Evolutionary conservation across 2,113 vertebrate species (phyloP), one percentile per base, ranked within the genome.

Genomic region (Hyperopisus bebe): DNA sequence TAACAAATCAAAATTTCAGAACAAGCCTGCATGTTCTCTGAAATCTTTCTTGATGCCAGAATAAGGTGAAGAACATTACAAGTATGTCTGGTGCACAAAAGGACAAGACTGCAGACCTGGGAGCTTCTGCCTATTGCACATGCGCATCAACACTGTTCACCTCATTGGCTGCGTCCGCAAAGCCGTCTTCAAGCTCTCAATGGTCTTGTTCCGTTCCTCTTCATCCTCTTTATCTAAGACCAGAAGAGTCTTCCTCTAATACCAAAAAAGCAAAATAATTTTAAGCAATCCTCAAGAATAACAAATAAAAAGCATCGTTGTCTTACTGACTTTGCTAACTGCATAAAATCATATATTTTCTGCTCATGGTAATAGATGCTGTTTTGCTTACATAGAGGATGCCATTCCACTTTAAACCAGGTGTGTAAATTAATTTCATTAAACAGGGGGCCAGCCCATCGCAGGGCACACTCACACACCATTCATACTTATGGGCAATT

Each of bases 101-200:
- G 24, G 24, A 27, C 24, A 62, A n/a, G 24, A 58, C 1, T 24
- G 19, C 21, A 58, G 55, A n/a, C 58, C 8, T 3, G 58, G 24
- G 58, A 66, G 58, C 24, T n/a, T 66, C 58, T 66, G 9, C 58
- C 24, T 66, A 11, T 0, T 66, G n/a, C 24, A 27, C n/a, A n/a
- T 1, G 62, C 1, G 8, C n/a, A 66, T 27, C 11, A 66, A 39
- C 27, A 50, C 17, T 8, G n/a, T 62, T 27, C 89, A 97, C 98
- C 98, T 99, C 98, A 99, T 99, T 3, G 98, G 98, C 92, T 99
- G 99, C 0, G 98, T 99, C 94, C 98, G 94, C 90, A 99, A 96
- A 89, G 98, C 98, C 0, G 98, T 99, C 95, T 99, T 99, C 92
- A 99, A 94, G 93, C 97, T 99, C 93, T 99, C 98, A 0, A 99